Evolutionary conservation across 2,113 vertebrate genomes (phyloP).

Genomic region (Brienomyrus longianalis): DNA sequence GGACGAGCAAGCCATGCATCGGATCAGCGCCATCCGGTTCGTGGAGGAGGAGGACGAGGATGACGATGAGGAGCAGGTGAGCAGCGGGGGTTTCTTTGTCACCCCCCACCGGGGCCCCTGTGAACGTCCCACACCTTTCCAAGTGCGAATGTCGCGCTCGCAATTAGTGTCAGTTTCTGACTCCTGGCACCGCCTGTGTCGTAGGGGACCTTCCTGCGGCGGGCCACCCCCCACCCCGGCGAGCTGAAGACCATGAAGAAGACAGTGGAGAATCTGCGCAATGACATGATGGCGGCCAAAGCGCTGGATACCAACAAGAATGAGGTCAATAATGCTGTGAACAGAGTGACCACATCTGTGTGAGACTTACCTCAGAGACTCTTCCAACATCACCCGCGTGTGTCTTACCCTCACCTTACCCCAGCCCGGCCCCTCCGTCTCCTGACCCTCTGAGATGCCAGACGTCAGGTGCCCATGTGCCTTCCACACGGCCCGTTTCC

Average conservation of each 20-base stretch:
- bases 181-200: not conserved
- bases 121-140: not conserved
- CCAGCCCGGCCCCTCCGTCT: conserved; percentile 52
- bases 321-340: conserved; percentile 90
- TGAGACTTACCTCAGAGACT: conserved; percentile 69
- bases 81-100: conserved; percentile 19
- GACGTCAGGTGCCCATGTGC: conserved; percentile 66
- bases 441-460: conserved; percentile 38
- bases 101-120: not conserved
- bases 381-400: conserved; percentile 61
- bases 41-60: conserved; percentile 77
- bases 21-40: conserved; percentile 92
- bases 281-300: conserved; percentile 92
- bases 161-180: not conserved
- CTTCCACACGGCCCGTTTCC: conserved; percentile 67
- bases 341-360: conserved; percentile 93
- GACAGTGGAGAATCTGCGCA: conserved; percentile 87
- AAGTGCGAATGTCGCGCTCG: not conserved
- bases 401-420: conserved; percentile 49
- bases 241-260: conserved; percentile 96
- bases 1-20: conserved; percentile 71
- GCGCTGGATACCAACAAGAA: conserved; percentile 99
- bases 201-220: conserved; percentile 78
- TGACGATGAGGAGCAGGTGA: conserved; percentile 82
- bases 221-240: conserved; percentile 92